Evolutionary conservation across 2,797 vertebrate species (phyloP).

Genomic region (Jordanella pulchra): DNA sequence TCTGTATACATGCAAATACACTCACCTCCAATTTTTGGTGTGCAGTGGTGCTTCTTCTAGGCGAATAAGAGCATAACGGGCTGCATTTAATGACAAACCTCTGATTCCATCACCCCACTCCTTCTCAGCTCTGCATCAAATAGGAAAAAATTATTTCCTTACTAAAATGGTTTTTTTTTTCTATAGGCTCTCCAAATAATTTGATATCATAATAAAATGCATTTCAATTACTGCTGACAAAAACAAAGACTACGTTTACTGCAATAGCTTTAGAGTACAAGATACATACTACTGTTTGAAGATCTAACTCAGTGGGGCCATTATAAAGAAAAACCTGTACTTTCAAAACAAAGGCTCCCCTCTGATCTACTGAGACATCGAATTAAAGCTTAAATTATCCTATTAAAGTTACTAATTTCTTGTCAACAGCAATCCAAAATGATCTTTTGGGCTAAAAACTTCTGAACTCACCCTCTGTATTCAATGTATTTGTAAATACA

Average conservation of each 20-base stretch:
- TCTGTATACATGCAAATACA: too few species aligned
- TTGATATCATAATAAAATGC: neutral
- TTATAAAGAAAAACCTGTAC: neutral
- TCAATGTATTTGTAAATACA: slow-evolving; percentile 99
- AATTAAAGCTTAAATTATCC: neutral
- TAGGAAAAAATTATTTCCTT: neutral
- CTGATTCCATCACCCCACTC: slow-evolving; percentile 96
- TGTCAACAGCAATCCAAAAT: neutral
- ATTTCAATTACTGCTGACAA: neutral
- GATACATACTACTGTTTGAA: neutral
- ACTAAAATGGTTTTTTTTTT: neutral
- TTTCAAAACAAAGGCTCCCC: neutral
- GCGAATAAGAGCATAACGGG: slow-evolving; percentile 89
- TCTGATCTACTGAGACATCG: neutral
- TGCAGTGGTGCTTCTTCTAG: slow-evolving; percentile 89
- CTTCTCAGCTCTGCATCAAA: slow-evolving; percentile 86
- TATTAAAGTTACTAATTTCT: neutral
- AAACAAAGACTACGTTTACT: neutral
- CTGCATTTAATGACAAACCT: slow-evolving; percentile 91
- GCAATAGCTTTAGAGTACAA: too few species aligned
- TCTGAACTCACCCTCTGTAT: slow-evolving; percentile 89
- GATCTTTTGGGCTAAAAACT: neutral
- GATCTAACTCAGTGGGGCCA: neutral
- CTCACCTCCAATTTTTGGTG: slow-evolving; percentile 96
- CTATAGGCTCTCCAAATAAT: neutral